Conservation (phyloP, 2,113 vertebrate species). For the Equus quagga region DNA sequence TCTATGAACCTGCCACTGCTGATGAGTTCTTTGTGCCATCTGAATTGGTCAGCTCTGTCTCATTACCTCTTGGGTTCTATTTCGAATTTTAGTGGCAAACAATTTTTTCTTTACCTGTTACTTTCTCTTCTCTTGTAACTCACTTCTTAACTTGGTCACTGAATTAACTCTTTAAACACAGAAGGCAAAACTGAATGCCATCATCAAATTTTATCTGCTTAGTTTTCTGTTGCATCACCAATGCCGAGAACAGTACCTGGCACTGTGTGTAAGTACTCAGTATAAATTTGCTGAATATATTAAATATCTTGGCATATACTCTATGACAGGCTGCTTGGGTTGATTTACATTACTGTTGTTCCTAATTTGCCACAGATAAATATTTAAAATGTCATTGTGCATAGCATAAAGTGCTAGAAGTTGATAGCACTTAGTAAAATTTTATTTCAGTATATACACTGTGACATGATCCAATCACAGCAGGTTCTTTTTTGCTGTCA, state of each 20-base stretch:
- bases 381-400: background rate
- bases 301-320: background rate
- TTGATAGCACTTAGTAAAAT: constrained; percentile 5
- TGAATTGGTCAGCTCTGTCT: constrained; percentile 25
- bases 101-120: background rate
- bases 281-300: background rate
- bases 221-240: background rate
- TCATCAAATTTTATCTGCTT: background rate
- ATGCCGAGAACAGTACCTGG: background rate
- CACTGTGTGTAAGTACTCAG: background rate
- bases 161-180: constrained; percentile 41
- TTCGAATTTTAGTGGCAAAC: constrained; percentile 46
- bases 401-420: background rate
- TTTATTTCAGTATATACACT: background rate
- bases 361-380: background rate
- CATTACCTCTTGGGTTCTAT: constrained; percentile 37
- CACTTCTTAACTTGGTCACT: constrained; percentile 35
- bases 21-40: constrained; percentile 57
- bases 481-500: background rate
- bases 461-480: background rate
- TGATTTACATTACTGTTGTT: background rate
- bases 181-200: background rate
- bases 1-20: constrained; percentile 64
- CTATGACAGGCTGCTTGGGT: background rate
- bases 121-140: background rate